Base-by-base conservation (phyloP, 2,113 vertebrate genomes). In the Rhodinocichla rosea region DNA sequence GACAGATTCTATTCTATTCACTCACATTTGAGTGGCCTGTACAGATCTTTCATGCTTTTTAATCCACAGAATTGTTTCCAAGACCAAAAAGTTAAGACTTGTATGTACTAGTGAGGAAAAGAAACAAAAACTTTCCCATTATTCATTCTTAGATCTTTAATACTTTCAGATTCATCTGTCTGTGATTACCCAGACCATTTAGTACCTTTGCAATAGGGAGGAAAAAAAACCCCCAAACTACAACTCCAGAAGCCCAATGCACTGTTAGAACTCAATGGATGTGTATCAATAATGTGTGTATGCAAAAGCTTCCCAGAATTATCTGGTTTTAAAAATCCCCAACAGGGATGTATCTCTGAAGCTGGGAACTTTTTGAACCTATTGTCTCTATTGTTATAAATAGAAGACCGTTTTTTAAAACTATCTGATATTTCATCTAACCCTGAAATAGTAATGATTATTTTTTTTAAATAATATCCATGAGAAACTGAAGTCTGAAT, bases 391-490 rank as follows among this genome's bases (percentile, higher is more conserved):
- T 26, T 84, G 33, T 33, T 83, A 85, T 26, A 93, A 91, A 88
- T 33, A 87, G 78, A 78, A 63, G 6, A 56, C 11, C 5, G 1
- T 24, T 92, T 92, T 83, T 71, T 11, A 19, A 74, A 95, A 92
- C 23, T 67, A 96, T 78, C 70, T 76, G 42, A 11, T 89, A 91
- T 63, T 92, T 89, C 49, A 81, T 89, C 86, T 92, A 91, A 76
- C 42, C 69, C 89, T 39, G 45, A 88, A 95, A 95, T 40, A 93
- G 74, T 84, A 94, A 63, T 59, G 52, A 87, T 93, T 86, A 14
- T 90, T 95, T 91, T 93, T 80, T 88, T 21, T 0, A 28, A 89
- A 69, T 69, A 81, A 78, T 63, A 78, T 77, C 60, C 68, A 90
- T 62, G 73, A 90, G 76, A 95, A 96, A 89, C n/a, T 27, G 0